Percentiles rank a stretch among this genome's conserved stretches.
These are phyloP conservation scores for Aricia artaxerxes DNA, from an alignment of 2,888 invertebrate genomes.

Conservation along the genomic window DNA sequence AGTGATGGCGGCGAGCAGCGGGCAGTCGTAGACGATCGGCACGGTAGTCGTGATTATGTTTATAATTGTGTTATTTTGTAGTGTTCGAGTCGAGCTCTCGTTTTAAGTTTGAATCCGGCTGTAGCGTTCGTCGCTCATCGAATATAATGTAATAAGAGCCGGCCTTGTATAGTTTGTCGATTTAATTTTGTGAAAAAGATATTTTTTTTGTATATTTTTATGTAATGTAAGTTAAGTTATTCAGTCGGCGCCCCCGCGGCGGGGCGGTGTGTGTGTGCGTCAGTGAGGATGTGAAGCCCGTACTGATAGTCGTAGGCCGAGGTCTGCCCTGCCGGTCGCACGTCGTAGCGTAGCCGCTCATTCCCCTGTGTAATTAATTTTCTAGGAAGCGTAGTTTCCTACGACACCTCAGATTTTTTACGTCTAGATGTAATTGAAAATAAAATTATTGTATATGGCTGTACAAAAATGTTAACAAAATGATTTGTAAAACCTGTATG, in stretches of 20 bases:
- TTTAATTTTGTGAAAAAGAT: constrained; percentile 80
- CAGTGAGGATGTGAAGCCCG: constrained; percentile 80
- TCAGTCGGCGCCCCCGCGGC: constrained; percentile 61
- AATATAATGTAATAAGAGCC: constrained; percentile 72
- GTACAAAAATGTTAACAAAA: constrained; percentile 80
- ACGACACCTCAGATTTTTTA: constrained; percentile 79
- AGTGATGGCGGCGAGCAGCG: constrained; percentile 70
- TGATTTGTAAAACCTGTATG: constrained; percentile 78
- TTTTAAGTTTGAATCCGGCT: constrained; percentile 78
- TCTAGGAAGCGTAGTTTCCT: constrained; percentile 80
- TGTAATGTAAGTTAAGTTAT: constrained; percentile 76
- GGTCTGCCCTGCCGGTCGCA: constrained; percentile 77
- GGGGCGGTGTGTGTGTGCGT: constrained; percentile 45
- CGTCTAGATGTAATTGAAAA: constrained; percentile 80
- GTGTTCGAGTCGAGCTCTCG: constrained; percentile 77
- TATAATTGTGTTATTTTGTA: constrained; percentile 68
- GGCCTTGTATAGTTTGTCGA: constrained; percentile 75
- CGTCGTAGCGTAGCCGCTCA: constrained; percentile 77
- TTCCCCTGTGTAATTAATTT: constrained; percentile 79
- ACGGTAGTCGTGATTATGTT: constrained; percentile 76
- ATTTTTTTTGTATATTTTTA: constrained; percentile 81
- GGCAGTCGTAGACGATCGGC: constrained; percentile 80
- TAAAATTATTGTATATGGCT: constrained; percentile 82
- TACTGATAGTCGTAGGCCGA: constrained; percentile 77
- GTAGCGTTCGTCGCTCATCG: constrained; percentile 75